Evolutionary conservation across 2,888 invertebrate species (phyloP), one percentile per base, ranked within the genome.

Genomic region (Cremastinae sp.): DNA sequence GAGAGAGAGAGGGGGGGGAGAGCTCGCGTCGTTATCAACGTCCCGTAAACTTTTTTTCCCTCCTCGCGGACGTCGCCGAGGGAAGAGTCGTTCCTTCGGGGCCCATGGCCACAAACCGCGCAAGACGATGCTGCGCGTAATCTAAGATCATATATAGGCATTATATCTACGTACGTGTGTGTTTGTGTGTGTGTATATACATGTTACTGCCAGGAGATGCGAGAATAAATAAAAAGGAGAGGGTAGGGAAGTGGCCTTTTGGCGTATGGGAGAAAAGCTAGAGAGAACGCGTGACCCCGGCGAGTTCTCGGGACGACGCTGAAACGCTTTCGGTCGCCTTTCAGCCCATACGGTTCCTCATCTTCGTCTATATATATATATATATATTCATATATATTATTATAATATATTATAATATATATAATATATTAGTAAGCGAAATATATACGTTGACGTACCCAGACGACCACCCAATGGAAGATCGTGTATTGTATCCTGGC

Each of bases 231-330:
- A 47, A 45, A 66, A 51, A 49, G 34, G 62, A 65, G 79, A 81
- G 81, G 79, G 79, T 71, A 66, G 66, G 72, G 68, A 62, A 68
- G 75, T 80, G 79, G 78, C 77, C 74, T 73, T 74, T 76, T 38
- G 73, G 76, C 41, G 68, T 69, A 51, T 43, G 45, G 20, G 64
- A 56, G 71, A 20, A 28, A 28, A 64, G 49, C 28, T 58, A 69
- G 68, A 53, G 76, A 69, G 69, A 73, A 64, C 51, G 61, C 62
- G 59, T 76, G 76, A 76, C 76, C 76, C 76, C 76, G 61, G 65
- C n/a, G n/a, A 36, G 38, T 76, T 73, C 73, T 59, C 64, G 59
- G 69, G 69, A 64, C 64, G 72, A 68, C 69, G 51, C 74, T 54
- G 76, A 74, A 76, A 73, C 76, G 76, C 64, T 76, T 64, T 65